Percentiles rank a stretch among this genome's conserved stretches.
phyloP scores from a whole-genome alignment of 2,888 invertebrate genomes.

The Azorinus chamasolen region DNA sequence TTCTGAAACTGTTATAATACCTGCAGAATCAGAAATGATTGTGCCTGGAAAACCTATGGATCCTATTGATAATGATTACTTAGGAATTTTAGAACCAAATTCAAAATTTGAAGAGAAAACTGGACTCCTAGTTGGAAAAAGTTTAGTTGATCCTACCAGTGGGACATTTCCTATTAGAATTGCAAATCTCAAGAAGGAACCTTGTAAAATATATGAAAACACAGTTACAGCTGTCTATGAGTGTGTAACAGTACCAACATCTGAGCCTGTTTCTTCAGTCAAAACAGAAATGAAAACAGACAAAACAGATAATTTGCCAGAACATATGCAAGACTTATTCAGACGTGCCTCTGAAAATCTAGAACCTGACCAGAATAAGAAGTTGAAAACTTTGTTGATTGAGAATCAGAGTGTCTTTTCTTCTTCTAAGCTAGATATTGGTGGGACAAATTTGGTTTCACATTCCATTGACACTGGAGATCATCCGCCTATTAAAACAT shows the following conservation, averaged over 20 bases:
- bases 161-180: too few relatives aligned
- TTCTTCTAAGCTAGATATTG: conserved; percentile 1
- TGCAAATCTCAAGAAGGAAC: too few relatives aligned
- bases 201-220: too few relatives aligned
- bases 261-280: too few relatives aligned
- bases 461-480: conserved; percentile 40
- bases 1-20: conserved; percentile 6
- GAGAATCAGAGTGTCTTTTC: too few relatives aligned
- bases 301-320: too few relatives aligned
- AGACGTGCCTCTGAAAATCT: background rate
- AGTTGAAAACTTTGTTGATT: too few relatives aligned
- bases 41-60: conserved; percentile 18
- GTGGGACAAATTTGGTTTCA: conserved; percentile 11
- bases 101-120: conserved; percentile 19
- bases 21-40: conserved; percentile 15
- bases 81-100: conserved; percentile 14
- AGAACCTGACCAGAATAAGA: background rate
- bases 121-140: conserved; percentile 1
- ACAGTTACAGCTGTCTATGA: too few relatives aligned
- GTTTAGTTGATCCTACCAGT: too few relatives aligned
- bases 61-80: background rate
- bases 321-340: too few relatives aligned
- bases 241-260: background rate
- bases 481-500: conserved; percentile 28
- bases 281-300: too few relatives aligned